Base-by-base conservation (phyloP, 2,113 vertebrate species). In the Apus apus region DNA sequence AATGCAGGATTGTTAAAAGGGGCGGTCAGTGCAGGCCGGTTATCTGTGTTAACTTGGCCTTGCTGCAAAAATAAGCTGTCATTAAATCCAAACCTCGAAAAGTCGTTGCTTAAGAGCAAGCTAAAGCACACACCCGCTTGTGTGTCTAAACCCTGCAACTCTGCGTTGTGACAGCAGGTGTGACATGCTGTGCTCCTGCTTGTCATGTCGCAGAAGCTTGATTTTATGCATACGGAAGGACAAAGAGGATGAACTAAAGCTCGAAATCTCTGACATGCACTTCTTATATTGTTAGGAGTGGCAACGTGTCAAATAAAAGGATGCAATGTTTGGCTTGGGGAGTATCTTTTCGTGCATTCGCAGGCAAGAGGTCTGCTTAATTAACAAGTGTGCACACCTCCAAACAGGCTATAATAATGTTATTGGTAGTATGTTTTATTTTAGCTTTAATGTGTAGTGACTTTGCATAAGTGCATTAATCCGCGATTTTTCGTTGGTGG, bases 61-160 rank as follows among this genome's bases (percentile, higher is more conserved):
- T 6, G 29, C 46, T 62, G 64, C 38, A 40, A 58, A 29, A 84
- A 21, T 8, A 23, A 34, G 13, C 13, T 18, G 1, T 11, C 1
- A 0, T 32, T 27, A 86, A 62, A 51, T 26, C 9, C 21, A 7
- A 54, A 22, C 38, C 53, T 78, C 7, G 7, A 17, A 22, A 56
- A 12, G 30, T 5, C 36, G 14, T 54, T 11, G 25, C 34, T 60
- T 26, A 2, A 25, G 54, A 70, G 21, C 6, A 7, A 6, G 25
- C 12, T 34, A 21, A 6, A 0, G 2, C n/a, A 1, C 20, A 2
- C 25, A 3, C 13, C 7, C 8, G 0, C 30, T 51, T 57, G 11
- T 7, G 3, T 2, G 13, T 9, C 64, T 25, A 30, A 66, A 5
- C 19, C 29, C 0, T 0, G 40, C 1, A 9, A 3, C 12, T 40